These are phyloP conservation scores for Ellobius talpinus DNA, from an alignment of 2,113 vertebrate species.

Conservation along the genomic window DNA sequence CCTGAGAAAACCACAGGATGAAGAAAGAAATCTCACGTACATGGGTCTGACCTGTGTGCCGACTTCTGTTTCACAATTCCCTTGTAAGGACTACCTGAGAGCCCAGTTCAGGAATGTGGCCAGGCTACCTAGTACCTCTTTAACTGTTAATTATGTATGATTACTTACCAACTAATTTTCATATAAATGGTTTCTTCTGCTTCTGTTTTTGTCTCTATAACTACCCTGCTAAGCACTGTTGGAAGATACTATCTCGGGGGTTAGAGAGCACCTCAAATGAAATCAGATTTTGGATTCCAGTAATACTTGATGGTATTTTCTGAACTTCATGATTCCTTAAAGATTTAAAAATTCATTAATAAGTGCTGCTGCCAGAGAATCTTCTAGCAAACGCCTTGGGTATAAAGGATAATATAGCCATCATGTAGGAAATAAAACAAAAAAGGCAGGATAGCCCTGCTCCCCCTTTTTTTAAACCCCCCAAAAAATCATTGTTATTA, in stretches of 20 bases:
- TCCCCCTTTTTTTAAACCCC: background rate
- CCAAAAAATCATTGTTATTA: background rate
- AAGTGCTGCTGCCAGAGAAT: background rate
- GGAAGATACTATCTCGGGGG: background rate
- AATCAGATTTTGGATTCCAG: background rate
- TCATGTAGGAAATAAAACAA: background rate
- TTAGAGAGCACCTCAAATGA: background rate
- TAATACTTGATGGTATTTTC: background rate
- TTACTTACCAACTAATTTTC: background rate
- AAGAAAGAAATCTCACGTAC: background rate
- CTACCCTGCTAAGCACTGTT: background rate
- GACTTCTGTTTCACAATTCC: background rate
- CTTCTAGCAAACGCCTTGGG: background rate
- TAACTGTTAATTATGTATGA: background rate
- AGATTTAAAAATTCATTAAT: background rate
- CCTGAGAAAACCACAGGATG: background rate
- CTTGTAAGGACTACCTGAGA: background rate
- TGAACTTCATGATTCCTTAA: background rate
- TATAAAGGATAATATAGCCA: background rate
- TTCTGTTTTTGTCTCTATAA: background rate
- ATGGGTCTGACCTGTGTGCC: background rate
- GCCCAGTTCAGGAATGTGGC: background rate
- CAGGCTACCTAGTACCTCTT: background rate
- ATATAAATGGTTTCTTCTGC: background rate
- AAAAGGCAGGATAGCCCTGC: background rate